Evolutionary conservation across 2,888 invertebrate species (phyloP).

Genomic region (Lymantria monacha): DNA sequence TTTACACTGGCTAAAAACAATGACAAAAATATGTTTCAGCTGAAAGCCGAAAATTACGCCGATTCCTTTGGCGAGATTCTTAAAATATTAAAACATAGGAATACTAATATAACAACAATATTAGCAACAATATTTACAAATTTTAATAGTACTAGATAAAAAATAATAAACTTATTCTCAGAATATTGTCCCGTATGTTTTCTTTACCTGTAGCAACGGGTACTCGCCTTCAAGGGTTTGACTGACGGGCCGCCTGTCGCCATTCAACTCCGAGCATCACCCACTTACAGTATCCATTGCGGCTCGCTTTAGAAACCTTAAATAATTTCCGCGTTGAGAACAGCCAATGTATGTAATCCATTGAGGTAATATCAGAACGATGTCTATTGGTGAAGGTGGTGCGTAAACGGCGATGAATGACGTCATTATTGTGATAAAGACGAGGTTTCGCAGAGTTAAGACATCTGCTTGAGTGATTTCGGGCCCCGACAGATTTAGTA

Average conservation of each 20-base stretch:
- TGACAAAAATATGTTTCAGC: too few species aligned
- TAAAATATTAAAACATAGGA: too few species aligned
- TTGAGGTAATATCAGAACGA: slow-evolving; percentile 17
- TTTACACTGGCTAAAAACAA: too few species aligned
- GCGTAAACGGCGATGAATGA: slow-evolving; percentile 71
- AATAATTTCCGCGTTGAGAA: neutral
- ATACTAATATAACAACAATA: too few species aligned
- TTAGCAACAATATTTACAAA: too few species aligned
- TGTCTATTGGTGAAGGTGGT: slow-evolving; percentile 33
- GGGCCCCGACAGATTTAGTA: slow-evolving; percentile 50
- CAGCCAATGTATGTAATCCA: slow-evolving; percentile 34
- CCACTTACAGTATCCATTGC: slow-evolving; percentile 35
- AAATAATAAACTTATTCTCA: neutral
- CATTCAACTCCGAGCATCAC: slow-evolving; percentile 18
- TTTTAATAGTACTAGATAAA: too few species aligned
- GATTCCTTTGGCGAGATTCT: too few species aligned
- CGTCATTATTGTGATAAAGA: slow-evolving; percentile 74
- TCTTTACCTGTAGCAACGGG: slow-evolving; percentile 55
- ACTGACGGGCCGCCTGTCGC: slow-evolving; percentile 58
- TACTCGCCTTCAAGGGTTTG: slow-evolving; percentile 56
- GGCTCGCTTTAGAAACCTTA: slow-evolving; percentile 9
- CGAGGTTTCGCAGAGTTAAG: slow-evolving; percentile 66
- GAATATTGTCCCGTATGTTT: slow-evolving; percentile 40
- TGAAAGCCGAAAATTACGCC: too few species aligned
- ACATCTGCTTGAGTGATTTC: slow-evolving; percentile 67